phyloP scores from a whole-genome alignment of 2,888 invertebrate genomes.

The Pasiphila rectangulata region DNA sequence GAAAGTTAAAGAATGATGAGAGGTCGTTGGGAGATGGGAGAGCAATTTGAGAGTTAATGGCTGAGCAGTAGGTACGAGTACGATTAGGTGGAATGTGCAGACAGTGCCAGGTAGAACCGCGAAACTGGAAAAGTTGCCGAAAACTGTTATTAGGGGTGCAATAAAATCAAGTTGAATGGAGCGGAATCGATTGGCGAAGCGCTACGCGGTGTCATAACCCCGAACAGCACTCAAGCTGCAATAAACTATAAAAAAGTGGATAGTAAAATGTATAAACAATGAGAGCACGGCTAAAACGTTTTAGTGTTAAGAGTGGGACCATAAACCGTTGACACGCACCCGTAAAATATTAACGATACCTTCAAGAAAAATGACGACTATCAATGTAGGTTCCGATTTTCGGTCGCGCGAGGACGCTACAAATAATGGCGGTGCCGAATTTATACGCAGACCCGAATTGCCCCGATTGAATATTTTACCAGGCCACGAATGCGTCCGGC shows the following conservation, averaged over 20 bases:
- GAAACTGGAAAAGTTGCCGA: slow-evolving; percentile 49
- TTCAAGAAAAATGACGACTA: slow-evolving; percentile 79
- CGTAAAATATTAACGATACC: slow-evolving; percentile 80
- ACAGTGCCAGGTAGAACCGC: slow-evolving; percentile 39
- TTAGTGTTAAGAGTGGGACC: slow-evolving; percentile 79
- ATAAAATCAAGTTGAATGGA: slow-evolving; percentile 67
- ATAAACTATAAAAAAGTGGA: slow-evolving; percentile 77
- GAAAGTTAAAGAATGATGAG: slow-evolving; percentile 26
- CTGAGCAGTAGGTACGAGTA: background rate
- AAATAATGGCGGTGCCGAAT: slow-evolving; percentile 76
- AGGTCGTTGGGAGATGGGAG: slow-evolving; percentile 25
- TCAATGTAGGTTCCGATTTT: slow-evolving; percentile 77
- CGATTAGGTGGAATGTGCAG: slow-evolving; percentile 20
- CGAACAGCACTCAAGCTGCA: slow-evolving; percentile 65
- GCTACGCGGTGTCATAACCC: slow-evolving; percentile 63
- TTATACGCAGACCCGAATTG: slow-evolving; percentile 78
- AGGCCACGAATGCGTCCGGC: slow-evolving; percentile 75
- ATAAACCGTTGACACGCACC: slow-evolving; percentile 79
- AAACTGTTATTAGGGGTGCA: slow-evolving; percentile 50
- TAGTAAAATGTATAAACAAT: slow-evolving; percentile 80
- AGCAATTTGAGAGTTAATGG: slow-evolving; percentile 14
- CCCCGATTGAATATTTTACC: slow-evolving; percentile 81
- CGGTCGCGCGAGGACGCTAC: slow-evolving; percentile 76
- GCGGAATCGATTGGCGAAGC: slow-evolving; percentile 60
- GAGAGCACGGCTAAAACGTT: slow-evolving; percentile 78